A percentile compares a stretch with the other conserved stretches of the same genome.
Evolutionary conservation across 2,113 vertebrate genomes (phyloP).

Genomic region (Progne subis): DNA sequence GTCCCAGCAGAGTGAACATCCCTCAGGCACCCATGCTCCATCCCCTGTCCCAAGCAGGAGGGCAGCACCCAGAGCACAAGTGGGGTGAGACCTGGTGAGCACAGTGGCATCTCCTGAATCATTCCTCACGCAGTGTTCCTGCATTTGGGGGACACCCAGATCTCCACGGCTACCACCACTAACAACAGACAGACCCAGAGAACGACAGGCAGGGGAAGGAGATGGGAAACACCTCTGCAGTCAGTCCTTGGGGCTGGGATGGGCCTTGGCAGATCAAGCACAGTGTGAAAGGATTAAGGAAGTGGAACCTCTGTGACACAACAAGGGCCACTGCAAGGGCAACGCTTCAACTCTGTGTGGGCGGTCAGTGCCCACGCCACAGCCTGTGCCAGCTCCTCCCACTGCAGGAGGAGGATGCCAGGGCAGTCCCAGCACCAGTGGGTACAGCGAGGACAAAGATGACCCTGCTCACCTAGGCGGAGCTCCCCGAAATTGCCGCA

Average conservation of each 20-base stretch:
- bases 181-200: not conserved
- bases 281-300: not conserved
- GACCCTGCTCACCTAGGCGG: slow-evolving; percentile 84
- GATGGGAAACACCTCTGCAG: not conserved
- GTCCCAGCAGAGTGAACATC: not conserved
- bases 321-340: not conserved
- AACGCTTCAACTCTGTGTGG: rapidly evolving
- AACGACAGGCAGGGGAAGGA: rapidly evolving
- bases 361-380: rapidly evolving
- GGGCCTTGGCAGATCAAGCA: not conserved
- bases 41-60: rapidly evolving
- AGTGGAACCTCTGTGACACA: not conserved
- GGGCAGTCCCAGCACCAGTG: not conserved
- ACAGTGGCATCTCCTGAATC: not conserved
- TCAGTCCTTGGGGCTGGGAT: rapidly evolving
- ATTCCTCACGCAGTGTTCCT: rapidly evolving
- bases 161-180: rapidly evolving
- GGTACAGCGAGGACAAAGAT: rapidly evolving
- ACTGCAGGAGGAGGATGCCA: not conserved
- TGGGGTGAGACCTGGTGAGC: not conserved
- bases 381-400: not conserved
- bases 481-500: slow-evolving; percentile 97
- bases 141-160: not conserved
- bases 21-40: not conserved
- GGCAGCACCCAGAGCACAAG: not conserved